A percentile compares a stretch with the other conserved stretches of the same genome.
These are phyloP conservation scores for Gorsachius goisagi DNA, from an alignment of 2,113 vertebrate species.

Conservation along the genomic window DNA sequence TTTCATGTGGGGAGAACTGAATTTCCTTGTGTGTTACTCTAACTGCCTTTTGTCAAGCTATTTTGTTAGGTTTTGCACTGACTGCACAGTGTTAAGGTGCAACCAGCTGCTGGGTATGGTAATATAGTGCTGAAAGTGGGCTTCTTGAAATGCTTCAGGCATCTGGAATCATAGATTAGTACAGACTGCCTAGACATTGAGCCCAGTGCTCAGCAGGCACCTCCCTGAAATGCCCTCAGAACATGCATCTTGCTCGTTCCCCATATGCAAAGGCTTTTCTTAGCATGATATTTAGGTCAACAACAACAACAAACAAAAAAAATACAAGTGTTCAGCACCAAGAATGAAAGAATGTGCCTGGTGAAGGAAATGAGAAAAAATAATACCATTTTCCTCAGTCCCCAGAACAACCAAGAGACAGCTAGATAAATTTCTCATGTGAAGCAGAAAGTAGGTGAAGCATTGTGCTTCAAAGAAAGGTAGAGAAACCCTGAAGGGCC, in stretches of 20 bases:
- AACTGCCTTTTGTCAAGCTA: background rate
- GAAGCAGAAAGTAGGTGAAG: background rate
- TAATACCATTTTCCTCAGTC: background rate
- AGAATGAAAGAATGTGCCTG: background rate
- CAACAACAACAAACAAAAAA: background rate
- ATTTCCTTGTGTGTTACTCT: background rate
- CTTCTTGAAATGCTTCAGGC: background rate
- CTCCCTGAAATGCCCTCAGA: background rate
- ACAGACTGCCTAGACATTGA: background rate
- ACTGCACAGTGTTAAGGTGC: background rate
- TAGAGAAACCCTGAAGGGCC: rapidly evolving
- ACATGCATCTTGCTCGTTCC: background rate
- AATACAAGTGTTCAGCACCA: rapidly evolving
- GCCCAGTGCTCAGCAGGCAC: background rate
- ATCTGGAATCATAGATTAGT: background rate
- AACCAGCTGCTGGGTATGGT: background rate
- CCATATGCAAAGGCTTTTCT: background rate
- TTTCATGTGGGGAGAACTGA: background rate
- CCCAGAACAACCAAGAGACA: background rate
- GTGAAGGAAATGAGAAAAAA: background rate
- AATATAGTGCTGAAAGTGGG: background rate
- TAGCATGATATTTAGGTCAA: background rate
- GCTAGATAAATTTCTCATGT: background rate
- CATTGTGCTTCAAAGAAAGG: background rate
- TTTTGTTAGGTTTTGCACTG: background rate